Evolutionary conservation across 2,113 vertebrate species (phyloP).

Genomic region (Dunckerocampus dactyliophorus): DNA sequence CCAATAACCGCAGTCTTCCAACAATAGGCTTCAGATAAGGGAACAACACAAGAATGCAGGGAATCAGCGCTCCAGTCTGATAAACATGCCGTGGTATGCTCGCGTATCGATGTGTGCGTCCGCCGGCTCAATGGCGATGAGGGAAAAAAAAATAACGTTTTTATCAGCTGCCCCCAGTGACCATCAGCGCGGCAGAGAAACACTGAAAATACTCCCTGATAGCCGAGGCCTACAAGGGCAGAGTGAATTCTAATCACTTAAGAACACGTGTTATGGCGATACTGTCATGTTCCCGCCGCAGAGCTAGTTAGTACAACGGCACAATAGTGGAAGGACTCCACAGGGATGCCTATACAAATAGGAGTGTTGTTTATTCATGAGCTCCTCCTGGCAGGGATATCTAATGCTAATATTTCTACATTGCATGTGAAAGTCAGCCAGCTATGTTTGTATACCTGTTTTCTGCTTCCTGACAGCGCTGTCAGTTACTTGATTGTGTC

Average conservation of each 20-base stretch:
- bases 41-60: constrained; percentile 16
- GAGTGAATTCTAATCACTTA: constrained; percentile 63
- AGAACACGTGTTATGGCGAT: constrained; percentile 62
- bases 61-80: constrained; percentile 45
- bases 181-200: constrained; percentile 43
- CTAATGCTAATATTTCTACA: constrained; percentile 33
- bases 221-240: constrained; percentile 47
- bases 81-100: constrained; percentile 19
- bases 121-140: constrained; percentile 29
- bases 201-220: constrained; percentile 45
- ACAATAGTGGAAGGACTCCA: constrained; percentile 47
- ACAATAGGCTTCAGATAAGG: constrained; percentile 53
- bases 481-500: constrained; percentile 41
- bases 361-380: constrained; percentile 70
- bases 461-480: constrained; percentile 22
- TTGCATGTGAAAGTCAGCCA: constrained; percentile 30
- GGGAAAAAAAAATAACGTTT: constrained; percentile 26
- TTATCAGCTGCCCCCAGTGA: constrained; percentile 62
- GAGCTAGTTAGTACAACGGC: constrained; percentile 62
- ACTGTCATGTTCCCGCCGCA: constrained; percentile 62
- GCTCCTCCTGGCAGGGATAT: constrained; percentile 50
- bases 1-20: constrained; percentile 56
- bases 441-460: constrained; percentile 28
- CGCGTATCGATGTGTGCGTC: constrained; percentile 9
- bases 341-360: constrained; percentile 58